phyloP scores from a whole-genome alignment of 2,888 invertebrate genomes.

The Erpobdella octoculata region DNA sequence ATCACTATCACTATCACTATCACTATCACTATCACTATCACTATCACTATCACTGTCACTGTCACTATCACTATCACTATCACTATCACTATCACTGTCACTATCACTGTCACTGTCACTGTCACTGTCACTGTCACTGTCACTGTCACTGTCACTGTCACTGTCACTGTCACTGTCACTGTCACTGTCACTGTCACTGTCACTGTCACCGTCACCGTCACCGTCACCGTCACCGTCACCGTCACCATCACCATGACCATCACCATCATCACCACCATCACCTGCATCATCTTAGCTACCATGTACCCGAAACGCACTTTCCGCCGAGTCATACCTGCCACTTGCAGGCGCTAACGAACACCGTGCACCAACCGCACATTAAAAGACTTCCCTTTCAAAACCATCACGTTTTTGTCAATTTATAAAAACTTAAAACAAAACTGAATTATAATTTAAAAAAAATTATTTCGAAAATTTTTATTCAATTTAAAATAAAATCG shows the following conservation, averaged over 20 bases:
- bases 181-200: neutral
- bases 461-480: no score
- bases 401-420: no score
- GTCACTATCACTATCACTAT: neutral
- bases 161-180: neutral
- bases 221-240: neutral
- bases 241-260: neutral
- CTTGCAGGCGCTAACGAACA: neutral
- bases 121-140: neutral
- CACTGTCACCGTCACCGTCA: neutral
- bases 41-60: neutral
- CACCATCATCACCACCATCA: constrained; percentile 8
- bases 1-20: no score
- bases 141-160: neutral
- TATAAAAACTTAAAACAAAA: no score
- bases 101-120: neutral
- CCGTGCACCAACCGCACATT: no score
- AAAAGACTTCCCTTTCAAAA: no score
- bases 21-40: no score
- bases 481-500: no score
- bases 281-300: no score
- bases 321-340: neutral
- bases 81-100: neutral
- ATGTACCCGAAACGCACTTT: neutral
- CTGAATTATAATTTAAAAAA: no score